These are phyloP conservation scores for Matsumyia berberina DNA, from an alignment of 2,888 invertebrate genomes.

Conservation along the genomic window DNA sequence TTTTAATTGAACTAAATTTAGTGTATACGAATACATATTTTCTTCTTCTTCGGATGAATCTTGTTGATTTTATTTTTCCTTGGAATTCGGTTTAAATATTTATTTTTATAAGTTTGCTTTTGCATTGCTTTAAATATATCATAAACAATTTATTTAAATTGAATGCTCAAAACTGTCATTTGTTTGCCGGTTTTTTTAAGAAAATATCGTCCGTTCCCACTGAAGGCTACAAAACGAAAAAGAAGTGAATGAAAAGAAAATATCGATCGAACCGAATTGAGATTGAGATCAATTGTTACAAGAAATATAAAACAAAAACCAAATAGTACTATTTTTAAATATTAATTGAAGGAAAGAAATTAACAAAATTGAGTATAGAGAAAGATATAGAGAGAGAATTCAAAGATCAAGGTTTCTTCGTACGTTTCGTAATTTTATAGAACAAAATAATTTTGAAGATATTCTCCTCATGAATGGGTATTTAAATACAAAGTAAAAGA, in stretches of 20 bases:
- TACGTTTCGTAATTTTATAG: slow-evolving; percentile 64
- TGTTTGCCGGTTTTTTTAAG: slow-evolving; percentile 11
- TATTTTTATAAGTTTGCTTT: neutral
- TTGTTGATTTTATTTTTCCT: slow-evolving; percentile 48
- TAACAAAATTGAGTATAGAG: slow-evolving; percentile 44
- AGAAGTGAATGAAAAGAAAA: slow-evolving; percentile 25
- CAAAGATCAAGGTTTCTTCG: slow-evolving; percentile 75
- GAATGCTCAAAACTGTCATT: slow-evolving; percentile 39
- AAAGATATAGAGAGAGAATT: slow-evolving; percentile 34
- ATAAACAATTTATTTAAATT: slow-evolving; percentile 20
- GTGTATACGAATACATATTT: slow-evolving; percentile 31
- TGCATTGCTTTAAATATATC: slow-evolving; percentile 12
- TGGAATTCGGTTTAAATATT: too few relatives aligned
- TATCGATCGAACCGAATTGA: slow-evolving; percentile 57
- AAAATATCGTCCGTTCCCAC: too few relatives aligned
- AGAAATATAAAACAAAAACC: slow-evolving; percentile 16
- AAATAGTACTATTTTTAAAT: slow-evolving; percentile 60
- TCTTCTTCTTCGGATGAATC: slow-evolving; percentile 53
- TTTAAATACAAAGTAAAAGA: slow-evolving; percentile 40
- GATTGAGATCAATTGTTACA: slow-evolving; percentile 57
- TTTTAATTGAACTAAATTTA: slow-evolving; percentile 1
- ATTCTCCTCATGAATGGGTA: neutral
- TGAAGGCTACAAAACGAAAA: neutral
- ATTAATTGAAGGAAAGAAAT: slow-evolving; percentile 56
- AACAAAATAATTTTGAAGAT: slow-evolving; percentile 38